phyloP scores from a whole-genome alignment of 2,113 vertebrate genomes.

The Chauna torquata region DNA sequence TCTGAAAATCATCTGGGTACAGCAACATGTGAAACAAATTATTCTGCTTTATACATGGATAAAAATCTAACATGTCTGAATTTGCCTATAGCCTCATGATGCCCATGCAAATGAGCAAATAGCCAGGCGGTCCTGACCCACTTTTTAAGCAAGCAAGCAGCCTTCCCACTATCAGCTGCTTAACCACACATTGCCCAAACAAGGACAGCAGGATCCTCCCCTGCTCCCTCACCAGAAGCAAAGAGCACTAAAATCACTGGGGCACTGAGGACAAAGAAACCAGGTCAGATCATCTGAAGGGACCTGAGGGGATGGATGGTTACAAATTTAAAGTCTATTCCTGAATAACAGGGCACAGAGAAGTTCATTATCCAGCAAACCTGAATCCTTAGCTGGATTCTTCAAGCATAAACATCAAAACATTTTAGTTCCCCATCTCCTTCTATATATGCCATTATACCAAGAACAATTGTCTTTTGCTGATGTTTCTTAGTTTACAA shows the following conservation, averaged over 20 bases:
- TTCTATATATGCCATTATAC: not conserved
- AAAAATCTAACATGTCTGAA: not conserved
- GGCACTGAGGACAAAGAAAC: not conserved
- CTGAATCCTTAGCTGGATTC: not conserved
- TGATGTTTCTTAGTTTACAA: no score
- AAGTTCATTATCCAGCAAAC: not conserved
- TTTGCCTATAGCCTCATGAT: not conserved
- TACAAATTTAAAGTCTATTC: not conserved
- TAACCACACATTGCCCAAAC: not conserved
- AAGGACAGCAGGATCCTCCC: not conserved
- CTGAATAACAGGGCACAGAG: not conserved
- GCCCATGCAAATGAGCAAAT: not conserved
- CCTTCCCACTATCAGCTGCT: not conserved
- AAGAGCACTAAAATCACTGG: not conserved
- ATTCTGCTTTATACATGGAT: not conserved
- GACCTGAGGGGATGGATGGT: not conserved
- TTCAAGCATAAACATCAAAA: not conserved
- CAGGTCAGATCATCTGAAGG: not conserved
- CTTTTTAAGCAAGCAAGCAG: not conserved
- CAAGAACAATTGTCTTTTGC: not conserved
- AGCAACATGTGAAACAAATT: not conserved
- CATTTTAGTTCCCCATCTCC: not conserved
- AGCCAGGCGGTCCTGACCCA: not conserved
- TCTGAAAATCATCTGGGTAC: not conserved
- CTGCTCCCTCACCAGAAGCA: not conserved